Evolutionary conservation across 2,113 vertebrate genomes (phyloP).

Genomic region (Proterorhinus semilunaris): DNA sequence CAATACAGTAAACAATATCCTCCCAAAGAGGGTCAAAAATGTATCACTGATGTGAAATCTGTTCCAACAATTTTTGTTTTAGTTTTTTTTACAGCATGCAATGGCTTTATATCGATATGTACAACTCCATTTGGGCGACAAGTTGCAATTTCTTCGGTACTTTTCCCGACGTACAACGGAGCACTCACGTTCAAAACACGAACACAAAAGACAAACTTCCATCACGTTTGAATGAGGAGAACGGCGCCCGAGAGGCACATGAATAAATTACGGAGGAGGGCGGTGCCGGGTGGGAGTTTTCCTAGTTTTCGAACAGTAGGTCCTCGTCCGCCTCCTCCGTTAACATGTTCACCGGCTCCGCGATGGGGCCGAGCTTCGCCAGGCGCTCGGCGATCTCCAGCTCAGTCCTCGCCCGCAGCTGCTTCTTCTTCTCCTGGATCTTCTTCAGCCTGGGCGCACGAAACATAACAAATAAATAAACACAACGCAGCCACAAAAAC

Average conservation of each 20-base stretch:
- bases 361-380: constrained; percentile 74
- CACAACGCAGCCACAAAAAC: not conserved
- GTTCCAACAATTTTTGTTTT: constrained; percentile 34
- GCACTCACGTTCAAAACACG: constrained; percentile 25
- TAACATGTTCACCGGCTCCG: constrained; percentile 88
- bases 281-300: not conserved
- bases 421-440: constrained; percentile 99
- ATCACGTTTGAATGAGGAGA: constrained; percentile 39
- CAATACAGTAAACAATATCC: constrained; percentile 17
- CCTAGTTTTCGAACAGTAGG: constrained; percentile 92
- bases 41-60: constrained; percentile 21
- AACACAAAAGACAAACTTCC: constrained; percentile 49
- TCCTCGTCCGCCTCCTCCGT: constrained; percentile 92
- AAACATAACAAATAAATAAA: not conserved
- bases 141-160: constrained; percentile 14
- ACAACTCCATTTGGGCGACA: constrained; percentile 44
- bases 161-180: constrained; percentile 5
- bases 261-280: constrained; percentile 75
- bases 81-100: constrained; percentile 59
- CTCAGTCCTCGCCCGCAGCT: constrained; percentile 87
- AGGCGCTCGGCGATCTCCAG: constrained; percentile 80
- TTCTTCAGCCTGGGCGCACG: constrained; percentile 87
- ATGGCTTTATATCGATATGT: constrained; percentile 38
- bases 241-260: constrained; percentile 58
- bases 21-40: constrained; percentile 31